Percentiles rank a stretch among this genome's conserved stretches.
Evolutionary conservation across 2,888 invertebrate species (phyloP).

Genomic region (Celastrina argiolus): DNA sequence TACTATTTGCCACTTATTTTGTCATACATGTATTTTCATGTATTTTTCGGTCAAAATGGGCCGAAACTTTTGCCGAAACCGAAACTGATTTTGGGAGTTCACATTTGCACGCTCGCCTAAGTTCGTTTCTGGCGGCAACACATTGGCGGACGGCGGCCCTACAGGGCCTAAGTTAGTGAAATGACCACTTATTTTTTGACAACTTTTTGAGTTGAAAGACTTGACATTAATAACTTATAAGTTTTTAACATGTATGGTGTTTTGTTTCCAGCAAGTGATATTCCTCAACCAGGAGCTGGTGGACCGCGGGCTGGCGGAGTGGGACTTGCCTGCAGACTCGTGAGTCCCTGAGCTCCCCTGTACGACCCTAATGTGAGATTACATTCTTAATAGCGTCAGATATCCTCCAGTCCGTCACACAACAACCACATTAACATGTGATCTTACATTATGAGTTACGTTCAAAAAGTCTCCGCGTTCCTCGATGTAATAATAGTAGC

Average conservation of each 20-base stretch:
- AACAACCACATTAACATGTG: constrained; percentile 26
- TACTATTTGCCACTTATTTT: too few species aligned
- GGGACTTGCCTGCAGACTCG: constrained; percentile 77
- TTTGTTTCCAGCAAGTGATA: constrained; percentile 82
- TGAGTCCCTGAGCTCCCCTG: constrained; percentile 45
- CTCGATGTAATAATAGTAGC: constrained; percentile 48
- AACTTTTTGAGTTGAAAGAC: too few species aligned
- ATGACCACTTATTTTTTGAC: too few species aligned
- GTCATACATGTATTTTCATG: too few species aligned
- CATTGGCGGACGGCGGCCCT: too few species aligned
- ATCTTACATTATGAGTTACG: constrained; percentile 40
- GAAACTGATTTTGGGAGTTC: too few species aligned
- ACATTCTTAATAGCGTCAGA: constrained; percentile 42
- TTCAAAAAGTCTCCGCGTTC: constrained; percentile 50
- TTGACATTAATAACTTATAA: too few species aligned
- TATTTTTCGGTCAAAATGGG: too few species aligned
- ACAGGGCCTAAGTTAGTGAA: too few species aligned
- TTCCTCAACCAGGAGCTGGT: constrained; percentile 93
- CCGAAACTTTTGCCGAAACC: too few species aligned
- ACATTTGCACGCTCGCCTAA: too few species aligned
- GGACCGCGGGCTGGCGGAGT: constrained; percentile 88
- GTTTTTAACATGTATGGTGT: neutral
- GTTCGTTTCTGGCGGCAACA: too few species aligned
- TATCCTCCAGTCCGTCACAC: constrained; percentile 32
- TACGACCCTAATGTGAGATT: constrained; percentile 58